Evolutionary conservation across 2,888 invertebrate species (phyloP).

Genomic region (Conops quadrifasciatus): DNA sequence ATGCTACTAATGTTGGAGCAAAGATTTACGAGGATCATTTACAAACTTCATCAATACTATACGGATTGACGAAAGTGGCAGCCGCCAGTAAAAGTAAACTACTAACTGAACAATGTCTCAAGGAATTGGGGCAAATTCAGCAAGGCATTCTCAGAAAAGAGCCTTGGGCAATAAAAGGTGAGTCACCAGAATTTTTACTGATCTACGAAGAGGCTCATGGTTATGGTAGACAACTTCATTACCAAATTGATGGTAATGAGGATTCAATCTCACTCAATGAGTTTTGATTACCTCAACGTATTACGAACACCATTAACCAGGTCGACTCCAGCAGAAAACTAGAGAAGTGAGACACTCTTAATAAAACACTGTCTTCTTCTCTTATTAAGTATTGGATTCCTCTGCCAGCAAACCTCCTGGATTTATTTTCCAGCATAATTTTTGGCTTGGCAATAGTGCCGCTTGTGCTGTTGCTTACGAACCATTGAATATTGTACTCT

Average conservation of each 20-base stretch:
- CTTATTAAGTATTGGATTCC: constrained; percentile 66
- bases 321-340: too few relatives aligned
- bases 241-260: neutral
- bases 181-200: neutral
- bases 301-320: too few relatives aligned
- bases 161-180: constrained; percentile 25
- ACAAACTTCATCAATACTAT: neutral
- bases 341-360: too few relatives aligned
- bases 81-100: neutral
- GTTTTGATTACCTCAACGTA: too few relatives aligned
- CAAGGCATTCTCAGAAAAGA: neutral
- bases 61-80: constrained; percentile 14
- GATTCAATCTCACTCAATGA: too few relatives aligned
- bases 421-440: constrained; percentile 70
- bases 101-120: neutral
- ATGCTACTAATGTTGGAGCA: too few relatives aligned
- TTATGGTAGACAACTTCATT: neutral
- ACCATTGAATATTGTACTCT: constrained; percentile 56
- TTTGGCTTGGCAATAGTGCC: constrained; percentile 68
- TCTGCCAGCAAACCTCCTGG: constrained; percentile 68
- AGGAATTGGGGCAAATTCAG: constrained; percentile 10
- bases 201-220: too few relatives aligned
- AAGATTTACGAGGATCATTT: neutral
- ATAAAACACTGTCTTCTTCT: neutral
- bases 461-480: constrained; percentile 65